These are phyloP conservation scores for Tipula unca DNA, from an alignment of 2,888 invertebrate species.

Conservation along the genomic window DNA sequence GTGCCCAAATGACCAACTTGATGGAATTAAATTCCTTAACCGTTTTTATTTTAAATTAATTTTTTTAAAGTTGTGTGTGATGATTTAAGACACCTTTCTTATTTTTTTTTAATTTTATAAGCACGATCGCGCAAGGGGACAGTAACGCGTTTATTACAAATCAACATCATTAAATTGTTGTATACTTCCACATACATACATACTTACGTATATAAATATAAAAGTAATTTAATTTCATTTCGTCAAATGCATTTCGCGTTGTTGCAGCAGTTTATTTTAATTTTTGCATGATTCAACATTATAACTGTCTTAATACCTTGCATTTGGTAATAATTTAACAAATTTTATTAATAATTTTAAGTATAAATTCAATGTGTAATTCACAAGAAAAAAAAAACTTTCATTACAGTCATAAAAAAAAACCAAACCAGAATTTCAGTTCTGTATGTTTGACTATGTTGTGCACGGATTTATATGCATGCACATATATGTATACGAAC, in stretches of 20 bases:
- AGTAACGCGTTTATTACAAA: background rate
- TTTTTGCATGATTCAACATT: conserved; percentile 16
- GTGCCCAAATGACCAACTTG: background rate
- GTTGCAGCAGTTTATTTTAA: background rate
- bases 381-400: background rate
- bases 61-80: background rate
- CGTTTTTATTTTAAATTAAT: background rate
- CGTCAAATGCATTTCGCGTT: background rate
- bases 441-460: background rate
- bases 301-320: conserved; percentile 15
- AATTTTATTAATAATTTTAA: conserved; percentile 18
- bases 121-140: background rate
- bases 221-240: background rate
- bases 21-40: background rate
- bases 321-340: conserved; percentile 1
- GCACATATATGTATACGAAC: background rate
- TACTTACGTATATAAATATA: background rate
- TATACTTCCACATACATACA: background rate
- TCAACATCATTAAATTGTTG: conserved; percentile 3
- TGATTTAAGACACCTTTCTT: conserved; percentile 14
- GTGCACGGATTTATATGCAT: background rate
- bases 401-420: conserved; percentile 2
- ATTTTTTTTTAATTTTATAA: background rate
- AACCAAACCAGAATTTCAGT: background rate
- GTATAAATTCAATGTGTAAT: background rate